phyloP scores from a whole-genome alignment of 1,140 invertebrate species.

The Pseudoatta argentina region DNA sequence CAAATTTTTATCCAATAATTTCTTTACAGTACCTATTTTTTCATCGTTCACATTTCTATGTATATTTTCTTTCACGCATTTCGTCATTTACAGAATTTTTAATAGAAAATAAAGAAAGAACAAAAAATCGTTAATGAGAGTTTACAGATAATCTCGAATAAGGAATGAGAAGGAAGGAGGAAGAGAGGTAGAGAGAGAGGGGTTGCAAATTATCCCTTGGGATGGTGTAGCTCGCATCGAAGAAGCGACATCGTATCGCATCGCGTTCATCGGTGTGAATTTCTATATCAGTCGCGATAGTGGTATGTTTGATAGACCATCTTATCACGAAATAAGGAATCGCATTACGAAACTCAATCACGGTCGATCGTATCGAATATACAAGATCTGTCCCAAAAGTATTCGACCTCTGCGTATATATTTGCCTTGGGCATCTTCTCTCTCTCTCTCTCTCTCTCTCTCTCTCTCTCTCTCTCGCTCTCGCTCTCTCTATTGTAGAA shows the following conservation, averaged over 20 bases:
- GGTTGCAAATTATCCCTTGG: conserved; percentile 71
- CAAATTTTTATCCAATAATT: not conserved
- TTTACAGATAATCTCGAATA: conserved; percentile 5
- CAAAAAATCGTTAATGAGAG: not conserved
- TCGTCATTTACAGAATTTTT: not conserved
- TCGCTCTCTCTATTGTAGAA: too few relatives aligned
- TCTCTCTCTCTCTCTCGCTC: too few relatives aligned
- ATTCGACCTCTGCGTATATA: too few relatives aligned
- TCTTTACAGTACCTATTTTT: not conserved
- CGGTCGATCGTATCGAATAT: conserved; percentile 18
- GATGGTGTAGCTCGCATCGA: conserved; percentile 38
- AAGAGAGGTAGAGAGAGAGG: not conserved
- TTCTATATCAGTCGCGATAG: conserved; percentile 65
- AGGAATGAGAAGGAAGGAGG: not conserved
- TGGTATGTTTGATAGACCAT: not conserved
- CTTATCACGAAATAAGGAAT: conserved; percentile 55
- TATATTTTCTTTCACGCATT: not conserved
- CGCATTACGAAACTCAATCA: conserved; percentile 38
- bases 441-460: too few relatives aligned
- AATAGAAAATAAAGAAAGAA: not conserved
- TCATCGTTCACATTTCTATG: conserved; percentile 6
- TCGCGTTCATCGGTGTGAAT: conserved; percentile 69
- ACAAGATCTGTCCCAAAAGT: too few relatives aligned
- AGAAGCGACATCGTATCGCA: conserved; percentile 45
- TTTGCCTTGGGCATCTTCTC: too few relatives aligned